Conservation (phyloP, 1,140 invertebrate genomes). For the Ruditapes philippinarum region DNA sequence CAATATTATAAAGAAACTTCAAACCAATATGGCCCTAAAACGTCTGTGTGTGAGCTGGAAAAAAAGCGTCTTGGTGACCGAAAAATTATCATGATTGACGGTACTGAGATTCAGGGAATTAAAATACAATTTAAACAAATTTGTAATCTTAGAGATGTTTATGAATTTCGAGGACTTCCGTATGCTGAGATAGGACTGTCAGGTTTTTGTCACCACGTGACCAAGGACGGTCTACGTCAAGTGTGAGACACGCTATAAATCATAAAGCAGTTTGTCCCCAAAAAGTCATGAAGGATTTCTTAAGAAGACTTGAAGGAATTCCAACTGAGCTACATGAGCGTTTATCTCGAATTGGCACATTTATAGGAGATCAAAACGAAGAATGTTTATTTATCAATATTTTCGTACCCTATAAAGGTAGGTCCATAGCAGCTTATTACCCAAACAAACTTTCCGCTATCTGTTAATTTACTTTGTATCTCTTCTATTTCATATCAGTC, state of each 20-base stretch:
- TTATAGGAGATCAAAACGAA: slow-evolving; percentile 31
- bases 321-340: not conserved
- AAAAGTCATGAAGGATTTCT: not conserved
- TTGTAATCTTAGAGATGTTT: slow-evolving; percentile 22
- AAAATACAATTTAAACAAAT: not conserved
- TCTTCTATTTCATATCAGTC: too few relatives aligned
- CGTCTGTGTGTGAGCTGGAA: not conserved
- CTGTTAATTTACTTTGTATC: too few relatives aligned
- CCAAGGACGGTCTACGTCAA: slow-evolving; percentile 1
- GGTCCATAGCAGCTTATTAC: too few relatives aligned
- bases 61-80: not conserved
- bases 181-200: slow-evolving; percentile 3
- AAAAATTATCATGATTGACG: not conserved
- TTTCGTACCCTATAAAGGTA: slow-evolving; percentile 30
- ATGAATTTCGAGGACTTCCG: slow-evolving; percentile 33
- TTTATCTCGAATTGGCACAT: not conserved
- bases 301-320: too few relatives aligned
- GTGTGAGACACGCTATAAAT: slow-evolving; percentile 15
- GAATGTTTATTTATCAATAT: slow-evolving; percentile 44
- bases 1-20: not conserved
- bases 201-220: not conserved
- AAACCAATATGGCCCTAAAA: too few relatives aligned
- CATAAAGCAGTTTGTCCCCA: slow-evolving; percentile 44
- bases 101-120: not conserved
- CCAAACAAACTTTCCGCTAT: too few relatives aligned